Base-by-base conservation (phyloP, 2,888 invertebrate genomes). In the Nemotelus pantherinus region DNA sequence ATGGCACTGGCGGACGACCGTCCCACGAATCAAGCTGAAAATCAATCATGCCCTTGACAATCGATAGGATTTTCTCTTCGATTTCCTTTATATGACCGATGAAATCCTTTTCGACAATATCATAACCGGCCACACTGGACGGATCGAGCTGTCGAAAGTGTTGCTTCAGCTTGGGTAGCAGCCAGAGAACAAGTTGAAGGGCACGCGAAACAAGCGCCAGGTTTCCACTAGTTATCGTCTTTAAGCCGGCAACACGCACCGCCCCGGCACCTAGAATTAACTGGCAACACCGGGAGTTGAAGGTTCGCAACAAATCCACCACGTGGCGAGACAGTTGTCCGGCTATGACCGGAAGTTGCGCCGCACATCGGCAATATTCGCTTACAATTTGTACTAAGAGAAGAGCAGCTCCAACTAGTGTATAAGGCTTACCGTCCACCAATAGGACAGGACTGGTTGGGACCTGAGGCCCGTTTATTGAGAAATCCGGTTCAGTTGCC, bases 261-360 rank as follows among this genome's bases (percentile, higher is more conserved):
- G 99, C 99, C 63, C 98, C 98, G 58, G 98, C 99, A 63, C 98
- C 99, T 77, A 99, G 89, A 76, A 99, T 95, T 82, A 99, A 89
- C 86, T 98, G 98, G 87, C 96, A 98, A 82, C 94, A 94, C 78
- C 94, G 90, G 3, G 95, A 95, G 88, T 96, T 96, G 83, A 95
- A 96, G 82, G 94, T 92, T 84, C 95, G 91, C 80, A 97, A 88
- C 75, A 98, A 88, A 86, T 98, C 98, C n/a, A 95, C 91, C 82
- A 97, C 91, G 85, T 96, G 92, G 79, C 94, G 91, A 58, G 96
- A 92, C 80, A 97, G 90, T 81, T 94, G 93, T 78, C 93, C 92
- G 41, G 95, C 92, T 75, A 95, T 90, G 43, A 93, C 90, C n/a
- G 94, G 91, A 77, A 97, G 89, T 83, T 95, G 92, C 80, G 90